These are phyloP conservation scores for Latrodectus hesperus DNA, from an alignment of 2,888 invertebrate genomes.

Conservation along the genomic window DNA sequence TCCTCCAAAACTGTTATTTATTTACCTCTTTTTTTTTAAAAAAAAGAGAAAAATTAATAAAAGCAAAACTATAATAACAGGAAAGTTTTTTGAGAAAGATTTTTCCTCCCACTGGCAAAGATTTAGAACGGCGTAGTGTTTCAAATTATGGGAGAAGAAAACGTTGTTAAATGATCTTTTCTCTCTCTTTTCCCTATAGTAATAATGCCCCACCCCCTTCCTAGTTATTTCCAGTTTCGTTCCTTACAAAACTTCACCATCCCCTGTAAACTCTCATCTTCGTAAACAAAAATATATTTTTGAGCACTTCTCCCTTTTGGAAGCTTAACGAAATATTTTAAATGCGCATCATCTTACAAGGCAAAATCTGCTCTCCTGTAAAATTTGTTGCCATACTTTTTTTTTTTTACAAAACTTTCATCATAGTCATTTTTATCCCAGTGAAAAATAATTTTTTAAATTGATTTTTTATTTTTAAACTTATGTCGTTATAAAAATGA, in stretches of 20 bases:
- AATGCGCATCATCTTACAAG: conserved; percentile 57
- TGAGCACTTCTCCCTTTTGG: conserved; percentile 6
- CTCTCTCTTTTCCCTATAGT: conserved; percentile 40
- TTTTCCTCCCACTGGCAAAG: conserved; percentile 13
- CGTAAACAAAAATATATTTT: conserved; percentile 39
- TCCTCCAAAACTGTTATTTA: neutral
- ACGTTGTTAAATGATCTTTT: conserved; percentile 42
- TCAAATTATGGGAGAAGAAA: conserved; percentile 55
- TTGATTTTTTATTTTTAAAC: conserved; percentile 5
- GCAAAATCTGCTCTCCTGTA: conserved; percentile 27
- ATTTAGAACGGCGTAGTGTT: conserved; percentile 45
- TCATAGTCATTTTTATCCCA: conserved; percentile 37
- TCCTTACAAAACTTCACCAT: conserved; percentile 11
- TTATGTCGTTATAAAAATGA: conserved; percentile 38
- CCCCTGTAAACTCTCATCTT: conserved; percentile 31
- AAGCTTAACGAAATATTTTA: conserved; percentile 61
- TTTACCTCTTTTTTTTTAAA: conserved; percentile 21
- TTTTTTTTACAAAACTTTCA: conserved; percentile 52
- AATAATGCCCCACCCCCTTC: conserved; percentile 14
- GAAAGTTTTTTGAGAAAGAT: conserved; percentile 10
- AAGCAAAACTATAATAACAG: neutral
- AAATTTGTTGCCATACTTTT: neutral
- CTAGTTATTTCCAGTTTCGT: conserved; percentile 17
- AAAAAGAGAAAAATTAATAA: conserved; percentile 16
- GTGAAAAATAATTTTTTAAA: neutral